Evolutionary conservation across 2,113 vertebrate species (phyloP), one percentile per base, ranked within the genome.

Genomic region (Dromaius novaehollandiae): DNA sequence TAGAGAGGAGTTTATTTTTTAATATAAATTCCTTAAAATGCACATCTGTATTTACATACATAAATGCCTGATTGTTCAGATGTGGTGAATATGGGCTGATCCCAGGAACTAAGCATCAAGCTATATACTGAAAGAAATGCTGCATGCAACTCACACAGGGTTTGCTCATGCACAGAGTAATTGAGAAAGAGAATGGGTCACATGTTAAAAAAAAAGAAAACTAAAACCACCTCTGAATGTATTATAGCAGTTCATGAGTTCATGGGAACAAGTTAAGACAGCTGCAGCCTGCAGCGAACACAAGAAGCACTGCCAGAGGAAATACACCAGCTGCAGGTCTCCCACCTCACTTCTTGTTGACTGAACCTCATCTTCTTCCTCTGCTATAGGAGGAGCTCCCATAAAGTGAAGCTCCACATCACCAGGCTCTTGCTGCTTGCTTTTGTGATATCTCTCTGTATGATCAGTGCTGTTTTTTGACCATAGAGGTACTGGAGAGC

Each of bases 221-320:
- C 89, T 44, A 80, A 91, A 86, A 94, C 91, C 94, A 91, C 79
- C 96, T 92, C 92, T 92, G 88, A 92, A 89, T 92, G 89, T 92
- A 92, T 77, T 94, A 96, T 90, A 84, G 93, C 89, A 96, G 96
- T 95, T 95, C 97, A 97, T 64, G 91, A 94, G 97, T 95, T 95
- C 95, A 96, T 97, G 96, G 95, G 96, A 97, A 96, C 93, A 89
- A 40, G 89, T 51, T 79, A 80, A 80, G 95, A 82, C 96, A 96
- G 96, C 94, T 96, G 96, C 89, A 91, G 77, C 58, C 82, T 84
- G 88, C 42, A 85, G 76, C 73, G 93, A 95, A 87, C 56, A 68
- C 74, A 30, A 88, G 70, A 66, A 95, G 68, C 69, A 73, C 38
- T 81, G 95, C 71, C 93, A 96, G 88, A 78, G 83, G 89, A 93